Base-by-base conservation (phyloP, 1,140 invertebrate species). In the Chironomus tepperi region DNA sequence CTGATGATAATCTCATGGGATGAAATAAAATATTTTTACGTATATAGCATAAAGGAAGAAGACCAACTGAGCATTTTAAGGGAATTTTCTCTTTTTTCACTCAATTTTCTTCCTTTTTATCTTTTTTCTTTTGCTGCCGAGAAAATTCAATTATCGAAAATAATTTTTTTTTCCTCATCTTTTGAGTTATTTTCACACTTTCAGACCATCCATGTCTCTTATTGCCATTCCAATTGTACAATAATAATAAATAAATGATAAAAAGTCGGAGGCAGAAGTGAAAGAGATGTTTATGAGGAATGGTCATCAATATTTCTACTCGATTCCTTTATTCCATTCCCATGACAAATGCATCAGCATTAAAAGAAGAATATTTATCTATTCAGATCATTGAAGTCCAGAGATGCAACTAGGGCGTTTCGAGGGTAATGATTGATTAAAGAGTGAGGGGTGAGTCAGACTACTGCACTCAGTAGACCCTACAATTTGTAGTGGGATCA, bases 131-230 rank as follows among this genome's bases (percentile, higher is more conserved):
- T n/a, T 57, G 6, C 19, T 70, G 65, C n/a, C 6, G 18, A 16
- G 18, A 70, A 70, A 70, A 70, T 70, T 70, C 65, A 70, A 70
- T 70, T 70, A 70, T 7, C 65, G 18, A 70, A 57, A 57, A 70
- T 57, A n/a, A 57, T 57, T 57, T 57, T 57, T 57, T 57, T 70
- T 70, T 21, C 9, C 65, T 8, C 16, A 12, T 57, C n/a, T 3
- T 70, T 18, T 70, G 65, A 70, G 10, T 70, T 70, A 70, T 70
- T 70, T 70, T 70, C 65, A 70, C 65, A 70, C 65, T 70, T 70
- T 57, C n/a, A 2, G 24, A 34, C 24, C 24, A 5, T 34, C 24
- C 24, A 34, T 34, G 24, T 34, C 24, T 34, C 24, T 34, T 34
- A 34, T 34, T 34, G 24, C 24, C 24, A 34, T 34, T 34, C 24